Evolutionary conservation across 2,113 vertebrate species (phyloP).

Genomic region (Callocephalon fimbriatum): DNA sequence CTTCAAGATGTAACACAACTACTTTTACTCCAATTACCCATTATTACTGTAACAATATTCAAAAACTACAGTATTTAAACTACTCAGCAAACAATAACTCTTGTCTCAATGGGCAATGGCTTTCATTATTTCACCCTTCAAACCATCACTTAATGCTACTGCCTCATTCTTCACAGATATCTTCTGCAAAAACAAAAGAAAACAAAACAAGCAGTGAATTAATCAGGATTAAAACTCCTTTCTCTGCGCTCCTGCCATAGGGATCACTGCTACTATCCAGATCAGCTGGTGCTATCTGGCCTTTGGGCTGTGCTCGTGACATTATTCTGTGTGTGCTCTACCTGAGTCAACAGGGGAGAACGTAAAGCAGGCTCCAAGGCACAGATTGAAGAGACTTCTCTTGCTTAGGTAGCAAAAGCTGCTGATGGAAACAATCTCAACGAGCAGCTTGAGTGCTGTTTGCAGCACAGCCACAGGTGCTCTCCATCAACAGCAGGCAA

Average conservation of each 20-base stretch:
- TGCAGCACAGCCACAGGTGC: background rate
- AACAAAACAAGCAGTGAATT: background rate
- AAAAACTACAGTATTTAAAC: background rate
- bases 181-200: background rate
- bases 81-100: constrained; percentile 6
- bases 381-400: background rate
- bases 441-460: fast-evolving
- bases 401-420: background rate
- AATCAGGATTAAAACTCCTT: background rate
- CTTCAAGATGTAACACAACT: background rate
- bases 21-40: background rate
- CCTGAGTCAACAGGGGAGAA: background rate
- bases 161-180: background rate
- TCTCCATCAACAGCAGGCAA: background rate
- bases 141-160: background rate
- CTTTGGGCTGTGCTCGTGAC: background rate
- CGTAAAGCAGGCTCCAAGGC: background rate
- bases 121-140: background rate
- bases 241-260: background rate
- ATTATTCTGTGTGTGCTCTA: background rate
- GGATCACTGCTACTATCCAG: background rate
- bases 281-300: background rate
- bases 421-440: background rate
- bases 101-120: background rate
- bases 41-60: background rate